Base-by-base conservation (phyloP, 2,113 vertebrate species). In the Pampusana beccarii region DNA sequence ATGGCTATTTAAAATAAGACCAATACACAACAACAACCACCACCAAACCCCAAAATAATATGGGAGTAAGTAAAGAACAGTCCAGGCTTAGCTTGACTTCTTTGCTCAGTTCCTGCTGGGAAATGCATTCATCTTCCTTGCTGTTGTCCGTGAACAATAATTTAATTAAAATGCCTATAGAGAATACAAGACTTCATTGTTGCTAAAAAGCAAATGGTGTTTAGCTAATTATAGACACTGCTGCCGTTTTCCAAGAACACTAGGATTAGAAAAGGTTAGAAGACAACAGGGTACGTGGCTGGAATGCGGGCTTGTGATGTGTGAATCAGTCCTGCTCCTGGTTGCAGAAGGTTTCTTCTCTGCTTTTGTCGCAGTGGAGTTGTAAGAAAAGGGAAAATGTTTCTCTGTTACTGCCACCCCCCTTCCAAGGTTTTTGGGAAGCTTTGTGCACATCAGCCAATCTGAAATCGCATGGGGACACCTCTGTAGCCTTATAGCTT, bases 401-500 rank as follows among this genome's bases (percentile, higher is more conserved):
- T 94, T 58, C 19, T 78, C 21, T 66, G 11, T 51, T 61, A 28
- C n/a, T 85, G n/a, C 17, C 13, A 14, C 11, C 8, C 2, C 15
- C 0, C 16, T 71, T 33, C 12, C 50, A 64, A 40, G 33, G 26
- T 70, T 62, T 62, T 72, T 53, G 24, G 40, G 23, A 65, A 75
- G n/a, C 38, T 88, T 80, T 11, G 2, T 36, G 50, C 69, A 15
- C 5, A 10, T 66, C 56, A 42, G 23, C 42, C 33, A 14, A 15
- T 38, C 18, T 42, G 46, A 48, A 18, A 38, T 70, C 0, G 3
- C 5, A 2, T 6, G 31, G 69, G 48, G 72, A 44, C 3, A 1
- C 46, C 67, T 77, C 28, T 64, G 19, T 83, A 80, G 50, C 80
- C 50, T 93, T 67, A 78, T 70, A 56, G 51, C 38, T 70, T 89